These are phyloP conservation scores for Pogonophryne albipinna DNA, from an alignment of 2,797 vertebrate genomes.

Conservation along the genomic window DNA sequence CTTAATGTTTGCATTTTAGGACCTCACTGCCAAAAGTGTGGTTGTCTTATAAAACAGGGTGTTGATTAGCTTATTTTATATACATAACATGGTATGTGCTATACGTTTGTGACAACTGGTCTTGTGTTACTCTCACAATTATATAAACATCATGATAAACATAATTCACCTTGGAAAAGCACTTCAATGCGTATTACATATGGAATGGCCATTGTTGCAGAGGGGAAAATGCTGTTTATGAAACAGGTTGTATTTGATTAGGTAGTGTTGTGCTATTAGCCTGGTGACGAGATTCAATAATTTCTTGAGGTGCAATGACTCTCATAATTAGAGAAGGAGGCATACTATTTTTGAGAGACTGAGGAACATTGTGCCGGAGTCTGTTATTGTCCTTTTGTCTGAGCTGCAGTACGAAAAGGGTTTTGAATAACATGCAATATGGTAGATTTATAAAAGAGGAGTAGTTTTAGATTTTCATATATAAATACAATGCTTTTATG, in stretches of 20 bases:
- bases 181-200: constrained; percentile 2
- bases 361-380: constrained; percentile 27
- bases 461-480: constrained; percentile 38
- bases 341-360: constrained; percentile 18
- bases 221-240: constrained; percentile 3
- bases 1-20: constrained; percentile 26
- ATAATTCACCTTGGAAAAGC: constrained; percentile 12
- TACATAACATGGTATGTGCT: neutral
- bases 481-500: constrained; percentile 50
- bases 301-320: constrained; percentile 22
- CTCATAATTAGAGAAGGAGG: constrained; percentile 8
- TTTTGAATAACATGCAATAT: constrained; percentile 33
- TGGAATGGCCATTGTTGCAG: constrained; percentile 1
- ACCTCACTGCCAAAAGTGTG: neutral
- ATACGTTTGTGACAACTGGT: constrained; percentile 6
- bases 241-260: constrained; percentile 21
- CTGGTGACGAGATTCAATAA: constrained; percentile 15
- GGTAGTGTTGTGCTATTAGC: neutral
- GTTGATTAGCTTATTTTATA: constrained; percentile 1
- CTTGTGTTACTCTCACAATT: neutral
- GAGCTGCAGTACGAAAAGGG: neutral
- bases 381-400: constrained; percentile 1
- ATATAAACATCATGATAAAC: neutral
- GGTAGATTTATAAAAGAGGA: constrained; percentile 17
- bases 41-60: constrained; percentile 10